Evolutionary conservation across 2,797 vertebrate species (phyloP).

Genomic region (Poecilia wingei): DNA sequence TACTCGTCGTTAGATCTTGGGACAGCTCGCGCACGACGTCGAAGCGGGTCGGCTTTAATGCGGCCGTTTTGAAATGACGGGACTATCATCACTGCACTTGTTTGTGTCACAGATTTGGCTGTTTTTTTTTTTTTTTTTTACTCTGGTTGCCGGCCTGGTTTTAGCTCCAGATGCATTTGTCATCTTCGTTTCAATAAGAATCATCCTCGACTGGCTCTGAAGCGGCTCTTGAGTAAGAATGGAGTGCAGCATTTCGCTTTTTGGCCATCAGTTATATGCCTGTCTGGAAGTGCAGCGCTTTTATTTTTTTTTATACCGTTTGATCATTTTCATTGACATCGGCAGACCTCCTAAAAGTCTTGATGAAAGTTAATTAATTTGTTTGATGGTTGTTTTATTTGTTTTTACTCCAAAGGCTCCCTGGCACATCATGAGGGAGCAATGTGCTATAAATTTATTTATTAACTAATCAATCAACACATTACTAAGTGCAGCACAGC

Average conservation of each 20-base stretch:
- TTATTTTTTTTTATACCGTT: neutral
- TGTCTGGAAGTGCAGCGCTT: neutral
- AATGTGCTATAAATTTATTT: neutral
- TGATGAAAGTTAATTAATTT: neutral
- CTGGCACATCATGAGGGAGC: neutral
- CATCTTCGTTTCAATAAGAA: neutral
- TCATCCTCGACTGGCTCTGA: neutral
- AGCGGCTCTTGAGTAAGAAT: neutral
- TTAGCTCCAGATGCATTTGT: neutral
- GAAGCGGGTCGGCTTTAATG: conserved; percentile 18
- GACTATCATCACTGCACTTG: neutral
- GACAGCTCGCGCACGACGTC: conserved; percentile 19
- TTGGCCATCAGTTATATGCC: neutral
- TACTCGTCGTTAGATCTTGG: conserved; percentile 16
- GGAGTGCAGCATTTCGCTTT: neutral
- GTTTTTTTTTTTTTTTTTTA: neutral
- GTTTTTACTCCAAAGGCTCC: neutral
- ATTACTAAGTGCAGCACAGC: neutral
- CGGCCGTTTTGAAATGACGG: conserved; percentile 10
- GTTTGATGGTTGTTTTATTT: neutral
- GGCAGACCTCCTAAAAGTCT: neutral
- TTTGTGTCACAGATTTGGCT: neutral
- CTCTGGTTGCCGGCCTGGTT: neutral
- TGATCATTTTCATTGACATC: neutral
- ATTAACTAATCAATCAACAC: neutral